Evolutionary conservation across 2,888 invertebrate genomes (phyloP), one percentile per base, ranked within the genome.

Genomic region (Cryptophagus acutangulus): DNA sequence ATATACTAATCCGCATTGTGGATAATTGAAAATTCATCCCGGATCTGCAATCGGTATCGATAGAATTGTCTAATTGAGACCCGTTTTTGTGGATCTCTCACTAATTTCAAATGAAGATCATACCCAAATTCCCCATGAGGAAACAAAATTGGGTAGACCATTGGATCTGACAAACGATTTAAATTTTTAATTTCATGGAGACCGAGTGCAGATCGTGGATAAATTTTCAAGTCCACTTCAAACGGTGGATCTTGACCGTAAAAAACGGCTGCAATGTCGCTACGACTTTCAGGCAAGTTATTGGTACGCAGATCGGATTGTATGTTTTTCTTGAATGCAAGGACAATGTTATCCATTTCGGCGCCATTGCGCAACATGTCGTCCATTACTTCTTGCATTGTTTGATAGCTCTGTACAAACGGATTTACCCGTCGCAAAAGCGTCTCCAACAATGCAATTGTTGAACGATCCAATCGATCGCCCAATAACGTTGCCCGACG

Each of bases 111-210:
- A n/a, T n/a, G n/a, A n/a, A n/a, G n/a, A 13, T 24, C 29, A 14
- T 31, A 45, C 15, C 49, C 52, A n/a, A 30, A 14, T 25, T 48
- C 48, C 6, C 43, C 45, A 16, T 16, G 18, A 1, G 46, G 50
- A 37, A 49, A 46, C 13, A 48, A 25, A 8, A 48, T 14, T 1
- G 50, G 48, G 36, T 50, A 52, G 6, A 40, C 42, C 36, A 48
- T 36, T 17, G 45, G 41, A 24, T 48, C 48, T 2, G 33, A 8
- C n/a, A 43, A 14, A 2, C 17, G 17, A 16, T 43, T 40, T 4
- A 48, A 20, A 33, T 36, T 43, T 20, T 40, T 36, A 16, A 40
- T 10, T 37, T 43, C 38, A 10, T n/a, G 5, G 2, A n/a, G 14
- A 14, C 2, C 3, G 0, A 2, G 35, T 2, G 6, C 18, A 10